Evolutionary conservation across 1,140 invertebrate species (phyloP).

Genomic region (Vanessa atalanta): DNA sequence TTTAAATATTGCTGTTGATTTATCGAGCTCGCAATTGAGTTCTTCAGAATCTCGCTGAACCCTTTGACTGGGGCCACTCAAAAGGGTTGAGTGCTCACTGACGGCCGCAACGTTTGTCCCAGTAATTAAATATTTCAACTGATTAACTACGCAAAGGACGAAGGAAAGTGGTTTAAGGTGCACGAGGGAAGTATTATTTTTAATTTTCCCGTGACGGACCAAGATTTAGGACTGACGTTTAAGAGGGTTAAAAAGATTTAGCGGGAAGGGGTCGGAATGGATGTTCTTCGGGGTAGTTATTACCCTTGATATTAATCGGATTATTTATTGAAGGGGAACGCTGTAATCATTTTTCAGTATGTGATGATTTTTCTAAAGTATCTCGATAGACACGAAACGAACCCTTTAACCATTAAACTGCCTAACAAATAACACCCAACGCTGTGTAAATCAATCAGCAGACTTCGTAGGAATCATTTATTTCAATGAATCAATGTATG

Average conservation of each 20-base stretch:
- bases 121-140: slow-evolving; percentile 78
- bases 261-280: slow-evolving; percentile 52
- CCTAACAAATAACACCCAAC: no score
- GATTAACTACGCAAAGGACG: slow-evolving; percentile 70
- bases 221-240: slow-evolving; percentile 65
- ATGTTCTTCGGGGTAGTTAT: slow-evolving; percentile 53
- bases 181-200: slow-evolving; percentile 66
- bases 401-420: background rate
- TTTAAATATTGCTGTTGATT: background rate
- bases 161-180: slow-evolving; percentile 54
- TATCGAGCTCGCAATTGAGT: background rate
- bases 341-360: slow-evolving; percentile 31
- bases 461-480: no score
- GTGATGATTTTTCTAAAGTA: slow-evolving; percentile 15
- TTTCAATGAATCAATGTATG: no score
- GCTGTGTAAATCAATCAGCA: no score
- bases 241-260: slow-evolving; percentile 63
- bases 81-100: slow-evolving; percentile 59
- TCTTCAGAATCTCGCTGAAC: slow-evolving; percentile 2
- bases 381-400: background rate
- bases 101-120: slow-evolving; percentile 55
- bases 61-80: slow-evolving; percentile 36
- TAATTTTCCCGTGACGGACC: slow-evolving; percentile 62
- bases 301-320: slow-evolving; percentile 67
- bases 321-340: slow-evolving; percentile 54